Evolutionary conservation across 2,797 vertebrate species (phyloP), one percentile per base, ranked within the genome.

Genomic region (Holocentrus rufus): DNA sequence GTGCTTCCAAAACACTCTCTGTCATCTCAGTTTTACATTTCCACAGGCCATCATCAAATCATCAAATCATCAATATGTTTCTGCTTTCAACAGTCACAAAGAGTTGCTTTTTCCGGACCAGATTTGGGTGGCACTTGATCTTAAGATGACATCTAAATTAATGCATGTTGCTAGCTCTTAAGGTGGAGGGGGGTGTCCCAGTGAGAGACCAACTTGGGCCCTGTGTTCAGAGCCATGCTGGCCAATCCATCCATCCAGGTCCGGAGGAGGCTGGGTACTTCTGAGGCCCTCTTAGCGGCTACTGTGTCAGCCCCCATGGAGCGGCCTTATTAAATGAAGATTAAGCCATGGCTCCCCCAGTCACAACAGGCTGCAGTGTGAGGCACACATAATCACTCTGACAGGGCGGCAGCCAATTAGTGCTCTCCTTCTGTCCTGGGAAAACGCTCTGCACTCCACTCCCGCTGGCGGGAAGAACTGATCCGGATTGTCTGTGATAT

Each of bases 271-370:
- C 59, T 63, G 68, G 78, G 76, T 71, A 81, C 81, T 85, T 82
- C 78, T 75, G 74, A 87, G 84, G 77, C 83, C 73, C 74, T 77
- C 76, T 83, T 80, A 87, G 76, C 80, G 82, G 91, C 90, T 89
- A 80, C 83, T 83, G 86, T 91, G 90, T 93, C 81, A 88, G 88
- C 90, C 90, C 80, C 87, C 77, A 89, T 69, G 76, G 92, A 92
- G 93, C 86, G 22, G 85, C 85, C 90, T 93, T 93, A 94, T 95
- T 95, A 94, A 95, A 93, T 84, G 86, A 90, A 94, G 91, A 93
- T 93, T 93, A 94, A 90, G 88, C 85, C 44, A 69, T 86, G 88
- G 90, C 86, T 90, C 89, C 90, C 74, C 73, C 77, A 88, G 85
- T 92, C 92, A 92, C 88, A 93, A 92, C 90, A 92, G 83, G 82